Percentiles rank a stretch among this genome's conserved stretches.
Evolutionary conservation across 2,797 vertebrate genomes (phyloP).

Genomic region (Masticophis lateralis): DNA sequence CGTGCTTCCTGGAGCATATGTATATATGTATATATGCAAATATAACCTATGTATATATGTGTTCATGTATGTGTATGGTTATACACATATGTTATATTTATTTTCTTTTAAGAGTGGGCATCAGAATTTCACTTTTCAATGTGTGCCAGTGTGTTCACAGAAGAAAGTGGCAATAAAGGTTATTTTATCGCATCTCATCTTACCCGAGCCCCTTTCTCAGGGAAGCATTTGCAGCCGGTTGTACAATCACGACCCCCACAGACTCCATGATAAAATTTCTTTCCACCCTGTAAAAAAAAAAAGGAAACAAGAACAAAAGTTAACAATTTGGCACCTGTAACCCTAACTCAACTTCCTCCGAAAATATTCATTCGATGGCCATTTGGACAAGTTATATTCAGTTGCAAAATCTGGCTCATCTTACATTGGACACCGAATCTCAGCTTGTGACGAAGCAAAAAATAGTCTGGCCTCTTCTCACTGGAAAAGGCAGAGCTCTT

Average conservation of each 20-base stretch:
- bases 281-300: slow-evolving; percentile 71
- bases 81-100: background rate
- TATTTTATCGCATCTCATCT: slow-evolving; percentile 49
- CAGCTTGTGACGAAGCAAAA: background rate
- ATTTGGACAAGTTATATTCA: background rate
- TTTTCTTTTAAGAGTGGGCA: background rate
- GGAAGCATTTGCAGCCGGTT: slow-evolving; percentile 80
- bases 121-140: background rate
- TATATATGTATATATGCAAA: background rate
- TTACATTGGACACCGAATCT: background rate
- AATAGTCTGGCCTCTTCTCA: background rate
- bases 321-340: background rate
- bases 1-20: too few relatives aligned
- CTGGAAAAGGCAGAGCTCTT: background rate
- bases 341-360: slow-evolving; percentile 5
- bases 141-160: background rate
- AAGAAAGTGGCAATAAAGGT: background rate
- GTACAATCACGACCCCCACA: slow-evolving; percentile 86
- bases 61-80: background rate
- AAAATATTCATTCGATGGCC: slow-evolving; percentile 16
- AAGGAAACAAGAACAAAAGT: background rate
- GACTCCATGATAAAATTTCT: slow-evolving; percentile 72
- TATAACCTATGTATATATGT: background rate
- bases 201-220: slow-evolving; percentile 89
- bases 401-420: background rate